Evolutionary conservation across 2,888 invertebrate genomes (phyloP), one percentile per base, ranked within the genome.

Genomic region (Himalopsyche anomala): DNA sequence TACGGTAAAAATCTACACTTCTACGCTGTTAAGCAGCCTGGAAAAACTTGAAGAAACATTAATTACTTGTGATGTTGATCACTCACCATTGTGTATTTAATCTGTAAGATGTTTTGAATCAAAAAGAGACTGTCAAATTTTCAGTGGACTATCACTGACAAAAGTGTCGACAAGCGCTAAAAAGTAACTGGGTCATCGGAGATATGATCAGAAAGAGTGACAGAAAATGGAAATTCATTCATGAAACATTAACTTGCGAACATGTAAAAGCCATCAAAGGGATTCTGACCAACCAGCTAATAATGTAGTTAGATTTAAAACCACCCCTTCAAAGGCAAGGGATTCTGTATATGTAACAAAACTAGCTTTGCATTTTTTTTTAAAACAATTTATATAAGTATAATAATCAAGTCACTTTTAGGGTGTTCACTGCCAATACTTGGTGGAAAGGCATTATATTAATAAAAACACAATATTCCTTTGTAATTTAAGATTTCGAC

Each of bases 161-260:
- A 62, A 62, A 62, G 62, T 62, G 62, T 19, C 19, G 62, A 62
- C 62, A 62, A 19, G 62, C 62, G 62, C 62, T 19, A 8, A 19
- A 62, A 62, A 19, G 28, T 62, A 62, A 62, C 62, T 62, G 28
- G 62, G 62, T 19, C 62, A 62, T n/a, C 28, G 19, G 28, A n/a
- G 62, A 62, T 62, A 62, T 19, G 28, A 62, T 62, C 62, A 11
- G 62, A 62, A 62, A 62, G 19, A 62, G 28, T 62, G 62, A 19
- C 62, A 62, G 19, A 62, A 62, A 62, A 62, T 62, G 62, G 62
- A 62, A 62, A 62, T 62, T 62, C 62, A 62, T 62, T 62, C 62
- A 62, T 62, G 28, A 62, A 62, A 62, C 62, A 62, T 62, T 62
- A 62, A 62, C 19, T 62, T 62, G 8, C 19, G 62, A 62, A 62